phyloP scores from a whole-genome alignment of 2,888 invertebrate genomes.

The Serripes groenlandicus region DNA sequence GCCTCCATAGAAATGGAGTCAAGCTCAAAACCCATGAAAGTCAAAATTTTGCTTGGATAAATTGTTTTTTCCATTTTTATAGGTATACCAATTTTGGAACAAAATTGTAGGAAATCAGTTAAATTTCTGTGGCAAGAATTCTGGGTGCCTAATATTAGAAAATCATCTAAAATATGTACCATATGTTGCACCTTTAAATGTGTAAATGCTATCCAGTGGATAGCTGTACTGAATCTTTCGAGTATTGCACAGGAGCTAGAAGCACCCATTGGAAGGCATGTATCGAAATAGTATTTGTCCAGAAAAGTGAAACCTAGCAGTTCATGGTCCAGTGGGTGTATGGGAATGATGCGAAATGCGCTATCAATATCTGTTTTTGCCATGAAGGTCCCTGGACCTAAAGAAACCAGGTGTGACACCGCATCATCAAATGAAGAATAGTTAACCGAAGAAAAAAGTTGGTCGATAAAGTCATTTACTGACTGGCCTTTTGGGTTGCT shows the following conservation, averaged over 20 bases:
- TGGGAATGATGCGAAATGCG: too few species aligned
- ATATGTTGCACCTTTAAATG: conserved; percentile 3
- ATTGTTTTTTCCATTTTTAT: conserved; percentile 44
- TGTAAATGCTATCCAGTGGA: conserved; percentile 7
- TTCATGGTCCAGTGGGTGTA: conserved; percentile 44
- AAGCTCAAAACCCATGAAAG: conserved; percentile 50
- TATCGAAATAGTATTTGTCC: conserved; percentile 38
- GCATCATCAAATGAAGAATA: conserved; percentile 53
- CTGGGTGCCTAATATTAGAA: conserved; percentile 33
- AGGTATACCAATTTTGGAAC: conserved; percentile 25
- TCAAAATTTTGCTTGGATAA: conserved; percentile 1
- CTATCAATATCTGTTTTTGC: conserved; percentile 53
- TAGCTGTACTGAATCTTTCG: conserved; percentile 31
- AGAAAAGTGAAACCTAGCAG: conserved; percentile 35
- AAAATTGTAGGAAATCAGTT: too few species aligned
- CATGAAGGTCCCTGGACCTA: conserved; percentile 20
- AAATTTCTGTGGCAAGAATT: too few species aligned
- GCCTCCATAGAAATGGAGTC: conserved; percentile 49
- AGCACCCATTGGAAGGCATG: conserved; percentile 38
- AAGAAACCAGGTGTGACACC: neutral
- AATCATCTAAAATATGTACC: conserved; percentile 48
- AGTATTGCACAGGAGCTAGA: conserved; percentile 41
- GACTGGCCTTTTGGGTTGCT: conserved; percentile 37
- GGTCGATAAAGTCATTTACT: conserved; percentile 51
- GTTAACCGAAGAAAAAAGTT: conserved; percentile 14